These are phyloP conservation scores for Andrena chrysosceles DNA, from an alignment of 2,888 invertebrate genomes.

Conservation along the genomic window DNA sequence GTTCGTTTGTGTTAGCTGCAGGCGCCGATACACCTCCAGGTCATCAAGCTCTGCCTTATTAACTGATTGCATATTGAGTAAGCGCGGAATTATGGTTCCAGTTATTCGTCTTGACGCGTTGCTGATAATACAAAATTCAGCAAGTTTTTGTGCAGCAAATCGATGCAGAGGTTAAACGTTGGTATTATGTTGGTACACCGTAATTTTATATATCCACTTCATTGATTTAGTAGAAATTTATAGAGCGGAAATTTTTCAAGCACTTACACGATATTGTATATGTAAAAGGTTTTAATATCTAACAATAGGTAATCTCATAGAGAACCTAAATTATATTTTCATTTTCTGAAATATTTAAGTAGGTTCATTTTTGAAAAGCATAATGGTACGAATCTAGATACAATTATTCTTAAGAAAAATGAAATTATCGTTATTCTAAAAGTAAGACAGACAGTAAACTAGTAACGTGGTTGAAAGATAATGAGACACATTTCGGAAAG, in stretches of 20 bases:
- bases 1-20: slow-evolving; percentile 78
- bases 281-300: background rate
- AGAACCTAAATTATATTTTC: background rate
- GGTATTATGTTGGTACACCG: background rate
- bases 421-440: background rate
- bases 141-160: background rate
- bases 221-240: background rate
- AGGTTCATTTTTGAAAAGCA: too few relatives aligned
- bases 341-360: too few relatives aligned
- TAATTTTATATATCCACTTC: background rate
- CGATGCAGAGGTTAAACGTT: background rate
- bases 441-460: background rate
- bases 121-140: slow-evolving; percentile 1
- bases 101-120: slow-evolving; percentile 21
- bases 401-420: background rate
- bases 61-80: slow-evolving; percentile 74
- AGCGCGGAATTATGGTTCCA: slow-evolving; percentile 60
- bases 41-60: slow-evolving; percentile 77
- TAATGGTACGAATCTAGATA: too few relatives aligned
- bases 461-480: too few relatives aligned
- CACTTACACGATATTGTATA: too few relatives aligned
- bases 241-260: background rate
- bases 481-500: background rate
- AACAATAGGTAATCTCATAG: background rate
- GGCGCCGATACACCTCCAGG: slow-evolving; percentile 76